Conservation (phyloP, 2,888 invertebrate genomes). For the Mantis religiosa region DNA sequence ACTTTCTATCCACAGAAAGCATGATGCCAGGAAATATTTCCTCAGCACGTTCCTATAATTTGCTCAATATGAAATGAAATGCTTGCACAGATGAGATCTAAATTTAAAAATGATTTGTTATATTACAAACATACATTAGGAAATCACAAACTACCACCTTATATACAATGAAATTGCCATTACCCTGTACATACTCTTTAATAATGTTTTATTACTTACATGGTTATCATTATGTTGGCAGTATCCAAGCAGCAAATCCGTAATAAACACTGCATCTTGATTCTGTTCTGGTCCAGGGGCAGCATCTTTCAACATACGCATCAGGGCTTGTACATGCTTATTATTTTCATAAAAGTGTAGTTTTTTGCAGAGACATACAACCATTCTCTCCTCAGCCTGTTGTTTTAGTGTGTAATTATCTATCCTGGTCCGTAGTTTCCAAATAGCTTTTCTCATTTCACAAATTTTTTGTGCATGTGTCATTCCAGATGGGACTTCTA, state of each 20-base stretch:
- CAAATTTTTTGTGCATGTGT: background rate
- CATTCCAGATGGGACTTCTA: background rate
- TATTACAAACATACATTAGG: too few species aligned
- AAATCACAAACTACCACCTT: too few species aligned
- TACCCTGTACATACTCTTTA: too few species aligned
- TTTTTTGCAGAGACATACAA: background rate
- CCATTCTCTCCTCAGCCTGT: slow-evolving; percentile 1
- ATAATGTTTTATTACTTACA: background rate
- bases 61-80: too few species aligned
- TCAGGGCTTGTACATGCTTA: background rate
- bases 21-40: too few species aligned
- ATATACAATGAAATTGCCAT: too few species aligned
- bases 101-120: too few species aligned
- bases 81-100: too few species aligned
- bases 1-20: too few species aligned
- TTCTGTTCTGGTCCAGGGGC: background rate
- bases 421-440: background rate
- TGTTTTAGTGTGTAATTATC: background rate
- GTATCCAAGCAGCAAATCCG: slow-evolving; percentile 1
- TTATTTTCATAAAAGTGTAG: background rate
- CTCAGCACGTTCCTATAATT: too few species aligned
- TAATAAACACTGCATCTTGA: background rate
- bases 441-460: slow-evolving; percentile 3
- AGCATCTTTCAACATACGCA: background rate
- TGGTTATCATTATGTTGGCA: background rate